Conservation (phyloP, 2,888 invertebrate species). For the Drosophila koepferae region DNA sequence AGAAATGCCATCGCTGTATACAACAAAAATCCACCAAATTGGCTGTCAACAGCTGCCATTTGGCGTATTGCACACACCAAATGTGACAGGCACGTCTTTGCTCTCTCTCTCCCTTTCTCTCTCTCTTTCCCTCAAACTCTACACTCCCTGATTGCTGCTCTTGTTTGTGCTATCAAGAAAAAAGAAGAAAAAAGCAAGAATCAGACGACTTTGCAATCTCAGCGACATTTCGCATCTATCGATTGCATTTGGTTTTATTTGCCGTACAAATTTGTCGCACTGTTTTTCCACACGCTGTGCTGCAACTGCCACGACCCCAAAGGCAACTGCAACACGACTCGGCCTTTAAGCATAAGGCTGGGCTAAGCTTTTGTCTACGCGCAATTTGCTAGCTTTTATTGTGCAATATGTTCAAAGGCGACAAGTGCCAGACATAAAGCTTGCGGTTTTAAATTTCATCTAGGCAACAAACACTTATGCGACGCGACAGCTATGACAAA, state of each 20-base stretch:
- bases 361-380: slow-evolving; percentile 28
- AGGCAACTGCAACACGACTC: background rate
- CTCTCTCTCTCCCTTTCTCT: background rate
- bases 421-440: slow-evolving; percentile 58
- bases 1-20: slow-evolving; percentile 28
- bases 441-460: slow-evolving; percentile 36
- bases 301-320: slow-evolving; percentile 6
- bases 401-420: slow-evolving; percentile 48
- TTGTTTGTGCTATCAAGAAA: slow-evolving; percentile 41
- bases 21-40: slow-evolving; percentile 51
- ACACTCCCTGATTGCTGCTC: slow-evolving; percentile 42
- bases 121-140: background rate
- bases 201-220: slow-evolving; percentile 37
- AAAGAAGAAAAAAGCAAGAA: slow-evolving; percentile 11
- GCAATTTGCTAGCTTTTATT: slow-evolving; percentile 57
- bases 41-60: slow-evolving; percentile 66
- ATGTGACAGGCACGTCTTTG: slow-evolving; percentile 27
- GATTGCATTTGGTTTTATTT: slow-evolving; percentile 48
- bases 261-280: slow-evolving; percentile 39
- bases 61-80: slow-evolving; percentile 17
- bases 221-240: slow-evolving; percentile 44
- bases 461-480: background rate
- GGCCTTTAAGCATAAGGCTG: slow-evolving; percentile 4
- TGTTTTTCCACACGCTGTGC: slow-evolving; percentile 15
- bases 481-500: slow-evolving; percentile 3